Conservation (phyloP, 2,797 vertebrate genomes). For the Coranthus polyacanthus region DNA sequence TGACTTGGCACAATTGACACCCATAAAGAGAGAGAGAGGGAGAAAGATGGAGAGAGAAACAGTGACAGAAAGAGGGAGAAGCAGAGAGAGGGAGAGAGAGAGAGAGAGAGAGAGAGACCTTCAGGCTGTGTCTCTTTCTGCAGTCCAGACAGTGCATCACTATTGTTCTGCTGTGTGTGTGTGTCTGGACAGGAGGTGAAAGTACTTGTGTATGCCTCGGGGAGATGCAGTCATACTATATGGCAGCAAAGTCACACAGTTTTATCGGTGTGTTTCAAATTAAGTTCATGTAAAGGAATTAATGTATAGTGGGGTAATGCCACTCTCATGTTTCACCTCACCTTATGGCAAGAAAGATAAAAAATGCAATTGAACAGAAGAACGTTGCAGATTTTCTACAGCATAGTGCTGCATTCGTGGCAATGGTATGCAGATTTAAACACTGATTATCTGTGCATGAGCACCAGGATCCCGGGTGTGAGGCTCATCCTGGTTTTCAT, state of each 20-base stretch:
- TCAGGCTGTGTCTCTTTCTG: constrained; percentile 76
- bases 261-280: constrained; percentile 37
- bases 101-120: constrained; percentile 68
- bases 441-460: no score
- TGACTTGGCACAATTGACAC: constrained; percentile 77
- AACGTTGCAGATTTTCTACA: not conserved
- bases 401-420: not conserved
- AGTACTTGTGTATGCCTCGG: constrained; percentile 53
- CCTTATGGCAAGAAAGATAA: not conserved
- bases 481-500: no score
- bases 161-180: constrained; percentile 28
- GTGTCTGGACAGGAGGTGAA: constrained; percentile 42
- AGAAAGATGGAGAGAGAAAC: constrained; percentile 32
- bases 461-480: no score
- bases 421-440: not conserved
- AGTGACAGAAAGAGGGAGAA: constrained; percentile 27
- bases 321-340: not conserved
- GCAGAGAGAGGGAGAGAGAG: constrained; percentile 21
- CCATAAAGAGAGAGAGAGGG: constrained; percentile 52
- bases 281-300: not conserved
- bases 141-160: constrained; percentile 77
- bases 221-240: constrained; percentile 62
- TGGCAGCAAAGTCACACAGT: constrained; percentile 46
- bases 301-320: no score
- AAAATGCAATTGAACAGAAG: constrained; percentile 3